A percentile compares a stretch with the other conserved stretches of the same genome.
These are phyloP conservation scores for Leptopilina myrica DNA, from an alignment of 2,888 invertebrate species.

Conservation along the genomic window DNA sequence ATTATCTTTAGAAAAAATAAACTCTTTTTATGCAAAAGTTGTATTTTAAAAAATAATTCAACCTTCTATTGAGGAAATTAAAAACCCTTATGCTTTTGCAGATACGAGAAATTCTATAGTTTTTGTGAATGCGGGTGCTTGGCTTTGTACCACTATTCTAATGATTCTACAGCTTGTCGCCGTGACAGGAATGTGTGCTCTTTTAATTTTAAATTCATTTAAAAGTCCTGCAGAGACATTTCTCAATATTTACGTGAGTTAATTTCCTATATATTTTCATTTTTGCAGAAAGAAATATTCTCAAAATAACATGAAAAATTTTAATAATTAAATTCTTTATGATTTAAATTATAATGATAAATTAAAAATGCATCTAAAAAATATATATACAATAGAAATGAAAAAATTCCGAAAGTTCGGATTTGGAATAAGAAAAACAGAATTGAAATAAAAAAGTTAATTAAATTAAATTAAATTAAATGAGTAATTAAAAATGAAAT, in stretches of 20 bases:
- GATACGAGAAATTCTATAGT: constrained; percentile 46
- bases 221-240: constrained; percentile 55
- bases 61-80: background rate
- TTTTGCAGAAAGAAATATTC: background rate
- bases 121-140: constrained; percentile 56
- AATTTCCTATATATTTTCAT: background rate
- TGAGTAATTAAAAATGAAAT: background rate
- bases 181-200: constrained; percentile 48
- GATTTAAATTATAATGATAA: too few species aligned
- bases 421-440: too few species aligned
- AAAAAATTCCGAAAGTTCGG: too few species aligned
- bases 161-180: constrained; percentile 50
- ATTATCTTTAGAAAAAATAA: too few species aligned
- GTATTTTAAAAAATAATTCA: background rate
- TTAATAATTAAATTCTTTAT: too few species aligned
- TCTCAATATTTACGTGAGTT: constrained; percentile 54
- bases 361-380: too few species aligned
- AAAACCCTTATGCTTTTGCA: constrained; percentile 44
- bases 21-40: background rate
- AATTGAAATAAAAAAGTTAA: too few species aligned
- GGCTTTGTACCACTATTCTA: constrained; percentile 53
- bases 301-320: too few species aligned
- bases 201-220: constrained; percentile 56
- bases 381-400: too few species aligned
- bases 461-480: too few species aligned